These are phyloP conservation scores for Micromesistius poutassou DNA, from an alignment of 2,797 vertebrate genomes.

Conservation along the genomic window DNA sequence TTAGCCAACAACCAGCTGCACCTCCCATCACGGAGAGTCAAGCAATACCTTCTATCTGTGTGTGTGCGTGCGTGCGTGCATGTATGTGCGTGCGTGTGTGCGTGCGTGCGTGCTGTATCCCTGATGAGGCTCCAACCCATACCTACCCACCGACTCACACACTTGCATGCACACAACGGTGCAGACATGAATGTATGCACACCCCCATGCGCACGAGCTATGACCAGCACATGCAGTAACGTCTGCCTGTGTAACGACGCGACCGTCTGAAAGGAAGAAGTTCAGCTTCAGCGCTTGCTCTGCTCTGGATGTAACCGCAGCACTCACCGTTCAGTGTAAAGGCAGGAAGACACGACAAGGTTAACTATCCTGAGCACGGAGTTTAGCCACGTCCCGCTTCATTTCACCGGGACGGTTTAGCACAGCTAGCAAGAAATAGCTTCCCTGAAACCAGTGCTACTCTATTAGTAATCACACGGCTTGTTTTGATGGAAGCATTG, in stretches of 20 bases:
- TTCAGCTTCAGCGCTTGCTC: not conserved
- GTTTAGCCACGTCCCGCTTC: not conserved
- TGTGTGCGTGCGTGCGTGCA: not conserved
- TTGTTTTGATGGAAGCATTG: not conserved
- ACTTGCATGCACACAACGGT: not conserved
- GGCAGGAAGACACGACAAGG: not conserved
- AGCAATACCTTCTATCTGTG: not conserved
- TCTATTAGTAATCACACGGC: not conserved
- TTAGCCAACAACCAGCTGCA: conserved; percentile 1
- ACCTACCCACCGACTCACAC: not conserved
- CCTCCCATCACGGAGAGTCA: not conserved
- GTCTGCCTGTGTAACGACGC: not conserved
- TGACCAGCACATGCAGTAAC: not conserved
- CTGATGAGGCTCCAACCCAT: too few relatives aligned
- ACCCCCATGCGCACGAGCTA: not conserved
- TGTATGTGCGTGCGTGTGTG: not conserved
- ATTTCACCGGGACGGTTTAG: not conserved
- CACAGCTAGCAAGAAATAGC: not conserved
- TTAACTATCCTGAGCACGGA: not conserved
- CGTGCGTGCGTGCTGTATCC: too few relatives aligned
- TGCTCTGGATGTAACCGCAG: not conserved
- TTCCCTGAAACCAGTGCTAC: not conserved
- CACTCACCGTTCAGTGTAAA: not conserved
- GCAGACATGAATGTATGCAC: not conserved
- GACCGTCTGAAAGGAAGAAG: too few relatives aligned